phyloP scores from a whole-genome alignment of 2,113 vertebrate genomes.

The Paradisaea rubra region DNA sequence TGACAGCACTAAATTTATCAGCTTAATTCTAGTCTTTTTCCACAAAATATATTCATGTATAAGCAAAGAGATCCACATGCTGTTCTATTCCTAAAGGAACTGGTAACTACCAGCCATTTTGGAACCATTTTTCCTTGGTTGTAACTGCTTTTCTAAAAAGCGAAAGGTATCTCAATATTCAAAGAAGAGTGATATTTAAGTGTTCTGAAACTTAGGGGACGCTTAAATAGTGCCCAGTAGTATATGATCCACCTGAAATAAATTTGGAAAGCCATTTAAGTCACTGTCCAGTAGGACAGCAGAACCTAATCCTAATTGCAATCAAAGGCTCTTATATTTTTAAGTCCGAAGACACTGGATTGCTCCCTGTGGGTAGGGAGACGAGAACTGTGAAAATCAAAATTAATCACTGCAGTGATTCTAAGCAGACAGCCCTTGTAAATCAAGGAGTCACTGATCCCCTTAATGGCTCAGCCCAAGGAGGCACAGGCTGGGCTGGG shows the following conservation, averaged over 20 bases:
- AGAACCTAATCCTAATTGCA: neutral
- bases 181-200: constrained; percentile 42
- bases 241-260: neutral
- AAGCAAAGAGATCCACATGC: neutral
- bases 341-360: neutral
- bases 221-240: neutral
- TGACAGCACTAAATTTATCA: neutral
- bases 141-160: neutral
- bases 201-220: constrained; percentile 34
- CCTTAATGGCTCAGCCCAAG: neutral
- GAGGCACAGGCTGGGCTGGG: neutral
- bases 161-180: constrained; percentile 39
- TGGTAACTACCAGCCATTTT: neutral
- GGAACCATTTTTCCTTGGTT: neutral
- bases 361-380: neutral
- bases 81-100: neutral
- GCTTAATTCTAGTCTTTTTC: neutral
- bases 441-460: neutral
- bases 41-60: neutral
- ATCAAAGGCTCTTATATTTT: neutral
- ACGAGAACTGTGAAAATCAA: neutral
- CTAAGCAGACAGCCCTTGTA: neutral
- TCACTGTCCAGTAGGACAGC: neutral
- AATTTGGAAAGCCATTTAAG: neutral
- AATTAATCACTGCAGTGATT: neutral